Percentiles rank a stretch among this genome's conserved stretches.
These are phyloP conservation scores for Callocephalon fimbriatum DNA, from an alignment of 2,113 vertebrate genomes.

Conservation along the genomic window DNA sequence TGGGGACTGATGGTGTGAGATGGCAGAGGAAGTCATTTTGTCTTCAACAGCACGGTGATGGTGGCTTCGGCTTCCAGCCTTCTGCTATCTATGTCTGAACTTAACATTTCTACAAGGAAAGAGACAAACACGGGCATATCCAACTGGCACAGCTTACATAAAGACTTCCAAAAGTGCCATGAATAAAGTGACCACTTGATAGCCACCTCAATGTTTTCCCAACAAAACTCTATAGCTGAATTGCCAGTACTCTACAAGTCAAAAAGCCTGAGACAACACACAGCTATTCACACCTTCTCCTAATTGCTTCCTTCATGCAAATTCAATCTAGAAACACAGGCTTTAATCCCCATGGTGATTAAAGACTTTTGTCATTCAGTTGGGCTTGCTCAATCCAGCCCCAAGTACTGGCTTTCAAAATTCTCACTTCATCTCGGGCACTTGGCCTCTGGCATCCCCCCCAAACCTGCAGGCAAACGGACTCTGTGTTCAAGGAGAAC, in stretches of 20 bases:
- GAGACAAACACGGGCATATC: not conserved
- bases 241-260: not conserved
- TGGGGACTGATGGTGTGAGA: not conserved
- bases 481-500: not conserved
- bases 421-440: fast-evolving
- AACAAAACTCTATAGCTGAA: not conserved
- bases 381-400: not conserved
- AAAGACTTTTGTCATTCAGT: not conserved
- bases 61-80: not conserved
- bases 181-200: not conserved
- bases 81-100: not conserved
- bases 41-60: not conserved
- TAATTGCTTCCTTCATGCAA: not conserved
- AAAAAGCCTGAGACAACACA: not conserved
- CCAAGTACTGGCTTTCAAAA: not conserved
- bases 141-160: not conserved
- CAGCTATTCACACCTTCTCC: not conserved
- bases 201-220: not conserved
- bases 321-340: not conserved
- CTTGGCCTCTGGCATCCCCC: not conserved
- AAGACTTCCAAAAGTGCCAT: not conserved
- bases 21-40: not conserved
- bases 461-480: fast-evolving
- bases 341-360: not conserved
- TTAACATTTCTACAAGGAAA: not conserved